Evolutionary conservation across 1,140 invertebrate species (phyloP).

Genomic region (Calephelis nemesis): DNA sequence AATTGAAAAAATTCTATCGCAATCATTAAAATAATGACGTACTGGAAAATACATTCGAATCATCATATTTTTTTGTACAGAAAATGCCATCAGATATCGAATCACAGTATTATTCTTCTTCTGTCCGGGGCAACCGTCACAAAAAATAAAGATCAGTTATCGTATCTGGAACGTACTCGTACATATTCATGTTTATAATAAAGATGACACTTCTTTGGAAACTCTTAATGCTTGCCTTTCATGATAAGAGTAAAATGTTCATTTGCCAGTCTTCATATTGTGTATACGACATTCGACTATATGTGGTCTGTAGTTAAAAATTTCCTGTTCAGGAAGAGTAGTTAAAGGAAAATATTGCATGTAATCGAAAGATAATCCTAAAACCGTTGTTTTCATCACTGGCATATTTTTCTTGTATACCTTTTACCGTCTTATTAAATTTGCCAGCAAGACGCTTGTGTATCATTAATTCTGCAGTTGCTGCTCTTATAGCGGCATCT

Average conservation of each 20-base stretch:
- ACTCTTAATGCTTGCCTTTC: background rate
- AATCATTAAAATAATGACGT: background rate
- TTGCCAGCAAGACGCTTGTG: conserved; percentile 22
- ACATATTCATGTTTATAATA: too few species aligned
- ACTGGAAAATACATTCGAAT: background rate
- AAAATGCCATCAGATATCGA: background rate
- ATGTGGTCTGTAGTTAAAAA: conserved; percentile 20
- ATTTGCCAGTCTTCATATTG: background rate
- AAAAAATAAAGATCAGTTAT: too few species aligned
- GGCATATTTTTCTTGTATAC: conserved; percentile 19
- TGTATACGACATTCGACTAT: background rate
- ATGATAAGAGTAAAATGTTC: background rate
- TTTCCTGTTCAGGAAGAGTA: conserved; percentile 3
- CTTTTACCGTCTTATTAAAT: conserved; percentile 12
- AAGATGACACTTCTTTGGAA: background rate
- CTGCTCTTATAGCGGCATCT: conserved; percentile 19
- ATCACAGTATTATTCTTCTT: background rate
- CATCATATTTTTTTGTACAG: conserved; percentile 9
- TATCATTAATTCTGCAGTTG: conserved; percentile 18
- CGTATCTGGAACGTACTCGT: too few species aligned
- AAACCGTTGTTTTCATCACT: conserved; percentile 18
- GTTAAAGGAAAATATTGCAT: conserved; percentile 18
- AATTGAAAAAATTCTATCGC: background rate
- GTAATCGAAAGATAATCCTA: conserved; percentile 14
- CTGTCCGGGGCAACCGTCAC: too few species aligned